Evolutionary conservation across 2,888 invertebrate genomes (phyloP).

Genomic region (Tortricodes alternella): DNA sequence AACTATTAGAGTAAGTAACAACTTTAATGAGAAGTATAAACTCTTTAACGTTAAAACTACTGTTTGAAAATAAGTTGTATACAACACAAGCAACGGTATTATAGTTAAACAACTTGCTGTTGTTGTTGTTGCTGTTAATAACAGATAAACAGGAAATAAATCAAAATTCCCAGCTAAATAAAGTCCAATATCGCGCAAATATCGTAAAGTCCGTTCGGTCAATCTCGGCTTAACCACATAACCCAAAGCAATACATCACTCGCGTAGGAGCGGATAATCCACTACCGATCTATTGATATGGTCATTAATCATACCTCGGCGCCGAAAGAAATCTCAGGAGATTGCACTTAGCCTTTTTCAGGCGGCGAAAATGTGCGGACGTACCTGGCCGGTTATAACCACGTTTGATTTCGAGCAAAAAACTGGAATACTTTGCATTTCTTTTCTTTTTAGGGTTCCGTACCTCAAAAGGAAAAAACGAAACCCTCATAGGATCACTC

Average conservation of each 20-base stretch:
- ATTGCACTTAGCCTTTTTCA: constrained; percentile 27
- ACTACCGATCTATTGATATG: constrained; percentile 54
- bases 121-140: too few species aligned
- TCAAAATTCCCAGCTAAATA: too few species aligned
- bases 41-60: too few species aligned
- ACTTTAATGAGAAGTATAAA: too few species aligned
- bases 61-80: too few species aligned
- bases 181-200: not conserved
- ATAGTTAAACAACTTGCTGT: too few species aligned
- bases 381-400: not conserved
- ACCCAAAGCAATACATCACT: constrained; percentile 50
- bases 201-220: not conserved
- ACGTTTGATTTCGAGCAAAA: not conserved
- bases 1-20: too few species aligned
- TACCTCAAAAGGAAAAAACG: too few species aligned
- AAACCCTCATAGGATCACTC: too few species aligned
- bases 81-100: too few species aligned
- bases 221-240: constrained; percentile 9
- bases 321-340: constrained; percentile 36
- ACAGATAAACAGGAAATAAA: too few species aligned
- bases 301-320: constrained; percentile 62
- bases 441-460: too few species aligned
- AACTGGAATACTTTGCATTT: not conserved
- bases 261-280: constrained; percentile 38
- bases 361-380: not conserved